Evolutionary conservation across 2,113 vertebrate genomes (phyloP).

Genomic region (Nesoenas mayeri): DNA sequence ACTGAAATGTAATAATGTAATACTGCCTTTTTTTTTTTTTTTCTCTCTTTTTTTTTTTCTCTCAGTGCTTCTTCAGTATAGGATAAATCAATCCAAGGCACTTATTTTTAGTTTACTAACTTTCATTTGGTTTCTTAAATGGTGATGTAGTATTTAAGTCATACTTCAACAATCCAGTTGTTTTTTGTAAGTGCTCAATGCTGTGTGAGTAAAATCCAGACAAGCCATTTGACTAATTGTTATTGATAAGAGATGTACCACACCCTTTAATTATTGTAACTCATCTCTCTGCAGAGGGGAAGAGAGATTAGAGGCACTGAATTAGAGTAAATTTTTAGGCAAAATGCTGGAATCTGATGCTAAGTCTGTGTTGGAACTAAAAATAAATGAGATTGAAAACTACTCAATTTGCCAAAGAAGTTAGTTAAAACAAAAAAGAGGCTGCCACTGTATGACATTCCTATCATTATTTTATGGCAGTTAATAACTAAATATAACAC

Average conservation of each 20-base stretch:
- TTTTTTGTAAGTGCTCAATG: not conserved
- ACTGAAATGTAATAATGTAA: not conserved
- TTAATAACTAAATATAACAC: not conserved
- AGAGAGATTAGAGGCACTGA: not conserved
- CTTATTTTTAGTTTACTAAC: not conserved
- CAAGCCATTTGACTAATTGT: not conserved
- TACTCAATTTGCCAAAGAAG: not conserved
- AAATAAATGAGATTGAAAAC: not conserved
- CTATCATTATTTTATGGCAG: not conserved
- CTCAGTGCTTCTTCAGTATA: not conserved
- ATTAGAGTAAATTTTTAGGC: not conserved
- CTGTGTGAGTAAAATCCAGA: not conserved
- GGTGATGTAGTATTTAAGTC: not conserved
- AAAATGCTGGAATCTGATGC: not conserved
- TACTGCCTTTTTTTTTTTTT: not conserved
- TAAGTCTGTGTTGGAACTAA: not conserved
- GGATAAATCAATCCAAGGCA: not conserved
- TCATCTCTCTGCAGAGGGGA: not conserved
- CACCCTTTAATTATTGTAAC: not conserved
- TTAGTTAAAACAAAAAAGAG: not conserved
- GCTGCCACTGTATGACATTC: not conserved
- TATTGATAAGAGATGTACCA: rapidly evolving
- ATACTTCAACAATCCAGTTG: not conserved
- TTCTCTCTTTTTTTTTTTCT: not conserved
- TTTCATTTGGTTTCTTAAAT: not conserved